Conservation (phyloP, 2,888 invertebrate species). For the Phrixothrix hirtus region DNA sequence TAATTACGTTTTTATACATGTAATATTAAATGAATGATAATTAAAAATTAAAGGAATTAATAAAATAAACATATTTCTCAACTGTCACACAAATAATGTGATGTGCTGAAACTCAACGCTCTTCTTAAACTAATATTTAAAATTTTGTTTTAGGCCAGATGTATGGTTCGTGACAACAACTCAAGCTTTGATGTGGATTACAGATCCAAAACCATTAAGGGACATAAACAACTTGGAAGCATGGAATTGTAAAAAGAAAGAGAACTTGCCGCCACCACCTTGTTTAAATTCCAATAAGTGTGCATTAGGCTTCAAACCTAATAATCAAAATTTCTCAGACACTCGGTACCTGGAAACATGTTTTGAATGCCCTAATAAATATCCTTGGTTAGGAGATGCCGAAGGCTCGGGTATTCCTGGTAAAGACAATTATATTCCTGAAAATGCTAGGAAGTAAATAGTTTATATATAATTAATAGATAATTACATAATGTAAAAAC, state of each 20-base stretch:
- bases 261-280: constrained; percentile 71
- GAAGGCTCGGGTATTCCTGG: constrained; percentile 80
- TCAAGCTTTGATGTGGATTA: constrained; percentile 89
- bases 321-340: constrained; percentile 76
- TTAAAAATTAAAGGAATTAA: too few species aligned
- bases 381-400: constrained; percentile 89
- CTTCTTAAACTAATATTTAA: background rate
- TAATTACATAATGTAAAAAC: too few species aligned
- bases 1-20: too few species aligned
- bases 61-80: too few species aligned
- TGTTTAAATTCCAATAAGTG: constrained; percentile 84
- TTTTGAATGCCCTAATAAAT: constrained; percentile 79
- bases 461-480: background rate
- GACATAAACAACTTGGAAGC: constrained; percentile 73
- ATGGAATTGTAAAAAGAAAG: constrained; percentile 78
- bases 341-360: constrained; percentile 89
- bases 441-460: constrained; percentile 58
- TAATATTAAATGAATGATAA: too few species aligned
- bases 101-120: too few species aligned
- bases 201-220: constrained; percentile 76
- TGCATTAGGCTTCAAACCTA: constrained; percentile 76
- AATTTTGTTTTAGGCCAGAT: constrained; percentile 67
- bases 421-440: constrained; percentile 80
- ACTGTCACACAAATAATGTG: too few species aligned
- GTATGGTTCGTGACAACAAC: constrained; percentile 87